phyloP scores from a whole-genome alignment of 2,113 vertebrate genomes.

The Ranitomeya imitator region DNA sequence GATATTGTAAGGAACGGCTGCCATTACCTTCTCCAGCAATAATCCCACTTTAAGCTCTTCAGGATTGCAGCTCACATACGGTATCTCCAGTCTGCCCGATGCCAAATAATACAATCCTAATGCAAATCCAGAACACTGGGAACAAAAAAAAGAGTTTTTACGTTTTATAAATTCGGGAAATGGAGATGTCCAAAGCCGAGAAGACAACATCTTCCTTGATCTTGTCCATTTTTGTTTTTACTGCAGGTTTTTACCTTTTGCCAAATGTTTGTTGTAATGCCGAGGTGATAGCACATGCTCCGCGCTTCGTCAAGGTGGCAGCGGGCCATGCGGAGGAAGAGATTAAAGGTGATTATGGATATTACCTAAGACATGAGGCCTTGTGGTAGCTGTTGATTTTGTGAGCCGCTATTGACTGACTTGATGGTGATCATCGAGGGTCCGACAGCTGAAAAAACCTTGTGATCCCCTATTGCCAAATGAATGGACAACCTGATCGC shows the following conservation, averaged over 20 bases:
- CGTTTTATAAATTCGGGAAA: slow-evolving; percentile 4
- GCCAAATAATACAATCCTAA: slow-evolving; percentile 43
- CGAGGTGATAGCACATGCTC: slow-evolving; percentile 61
- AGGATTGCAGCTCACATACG: neutral
- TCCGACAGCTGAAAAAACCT: neutral
- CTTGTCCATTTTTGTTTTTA: slow-evolving; percentile 50
- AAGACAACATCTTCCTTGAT: neutral
- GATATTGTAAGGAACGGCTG: slow-evolving; percentile 44
- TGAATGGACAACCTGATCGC: neutral
- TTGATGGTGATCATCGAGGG: neutral
- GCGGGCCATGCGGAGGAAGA: slow-evolving; percentile 78
- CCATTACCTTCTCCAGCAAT: slow-evolving; percentile 35
- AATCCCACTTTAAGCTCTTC: slow-evolving; percentile 5
- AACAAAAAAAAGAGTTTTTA: slow-evolving; percentile 13
- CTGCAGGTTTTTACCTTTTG: slow-evolving; percentile 43
- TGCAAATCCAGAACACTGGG: slow-evolving; percentile 12
- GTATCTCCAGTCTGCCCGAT: neutral
- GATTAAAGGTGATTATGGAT: slow-evolving; percentile 74
- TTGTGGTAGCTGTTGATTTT: neutral
- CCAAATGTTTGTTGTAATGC: slow-evolving; percentile 61
- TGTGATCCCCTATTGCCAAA: neutral
- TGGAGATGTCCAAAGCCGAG: neutral
- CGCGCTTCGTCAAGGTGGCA: slow-evolving; percentile 70
- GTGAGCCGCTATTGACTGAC: no score
- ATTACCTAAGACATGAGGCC: slow-evolving; percentile 60